These are phyloP conservation scores for Ligdia adustata DNA, from an alignment of 2,888 invertebrate species.

Conservation along the genomic window DNA sequence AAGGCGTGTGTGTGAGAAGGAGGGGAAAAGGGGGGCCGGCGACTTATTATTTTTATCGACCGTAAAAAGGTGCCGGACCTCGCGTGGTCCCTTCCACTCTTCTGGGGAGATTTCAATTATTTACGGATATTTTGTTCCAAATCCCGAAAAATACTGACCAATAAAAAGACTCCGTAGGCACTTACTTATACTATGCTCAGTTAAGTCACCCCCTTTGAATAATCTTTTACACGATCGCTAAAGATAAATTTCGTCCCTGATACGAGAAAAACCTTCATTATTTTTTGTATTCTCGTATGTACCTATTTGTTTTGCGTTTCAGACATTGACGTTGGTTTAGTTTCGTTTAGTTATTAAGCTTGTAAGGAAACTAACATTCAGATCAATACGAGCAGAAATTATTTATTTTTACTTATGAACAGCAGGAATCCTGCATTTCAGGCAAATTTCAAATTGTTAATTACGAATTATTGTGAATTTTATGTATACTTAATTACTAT, in stretches of 20 bases:
- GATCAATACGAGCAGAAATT: too few relatives aligned
- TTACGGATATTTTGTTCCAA: constrained; percentile 74
- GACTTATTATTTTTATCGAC: constrained; percentile 81
- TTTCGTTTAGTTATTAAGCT: too few relatives aligned
- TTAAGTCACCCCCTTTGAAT: constrained; percentile 39
- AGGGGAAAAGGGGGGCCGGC: constrained; percentile 46
- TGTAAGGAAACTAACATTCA: too few relatives aligned
- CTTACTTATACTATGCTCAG: constrained; percentile 56
- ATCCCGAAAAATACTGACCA: constrained; percentile 71
- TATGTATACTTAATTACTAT: too few relatives aligned
- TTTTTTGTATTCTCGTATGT: too few relatives aligned
- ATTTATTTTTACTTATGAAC: too few relatives aligned
- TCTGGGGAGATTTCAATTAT: constrained; percentile 73
- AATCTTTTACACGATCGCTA: constrained; percentile 17
- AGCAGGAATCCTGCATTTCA: too few relatives aligned
- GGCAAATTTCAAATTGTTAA: too few relatives aligned
- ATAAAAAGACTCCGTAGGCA: constrained; percentile 56
- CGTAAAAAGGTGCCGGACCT: constrained; percentile 79
- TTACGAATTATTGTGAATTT: too few relatives aligned
- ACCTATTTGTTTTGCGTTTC: too few relatives aligned
- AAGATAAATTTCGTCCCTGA: constrained; percentile 21
- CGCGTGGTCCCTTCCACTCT: constrained; percentile 67
- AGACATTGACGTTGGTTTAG: too few relatives aligned
- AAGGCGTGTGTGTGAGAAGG: constrained; percentile 33
- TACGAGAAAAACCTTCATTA: too few relatives aligned